Evolutionary conservation across 2,797 vertebrate species (phyloP), one percentile per base, ranked within the genome.

Genomic region (Pangasius mekongensis): DNA sequence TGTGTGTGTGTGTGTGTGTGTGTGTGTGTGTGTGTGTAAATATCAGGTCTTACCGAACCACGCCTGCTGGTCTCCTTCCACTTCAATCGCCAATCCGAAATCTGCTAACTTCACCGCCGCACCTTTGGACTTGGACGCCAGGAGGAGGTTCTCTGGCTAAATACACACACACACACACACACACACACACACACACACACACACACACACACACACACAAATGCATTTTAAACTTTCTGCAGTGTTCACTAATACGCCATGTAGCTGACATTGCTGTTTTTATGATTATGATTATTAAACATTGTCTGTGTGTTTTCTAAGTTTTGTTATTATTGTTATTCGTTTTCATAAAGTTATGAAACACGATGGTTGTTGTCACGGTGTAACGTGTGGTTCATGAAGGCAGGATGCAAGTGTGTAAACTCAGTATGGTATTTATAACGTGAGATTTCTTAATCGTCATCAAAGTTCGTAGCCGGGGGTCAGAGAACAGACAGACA

Each of bases 1-100:
- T 54, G 47, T 77, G 27, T 52, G 27, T 77, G 74, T 80, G 52
- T 80, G n/a, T 80, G 18, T 81, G 77, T 58, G 77, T 58, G 52
- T 80, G 77, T 80, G 77, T 80, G 54, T 58, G 54, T 62, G 33
- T 82, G 56, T 81, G 56, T 80, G 22, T 60, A 7, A 16, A 39
- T 62, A 69, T 9, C 5, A 66, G 76, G 43, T 84, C 94, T 97
- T 94, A 99, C 98, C 98, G 5, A 99, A 99, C 98, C 98, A 99
- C 0, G 98, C 98, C 94, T 99, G 98, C 93, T 99, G 98, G 47
- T 99, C 98, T 13, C 98, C 98, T 90, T 99, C 98, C 93, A 99
- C 98, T 93, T 99, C 98, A 0, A 99, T 99, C 92, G 98, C 98
- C 1, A 99, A 95, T 64, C 98, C 98, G 0, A 99, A 99, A 93